A percentile compares a stretch with the other conserved stretches of the same genome.
Evolutionary conservation across 2,113 vertebrate genomes (phyloP).

Genomic region (Dicentrarchus labrax): DNA sequence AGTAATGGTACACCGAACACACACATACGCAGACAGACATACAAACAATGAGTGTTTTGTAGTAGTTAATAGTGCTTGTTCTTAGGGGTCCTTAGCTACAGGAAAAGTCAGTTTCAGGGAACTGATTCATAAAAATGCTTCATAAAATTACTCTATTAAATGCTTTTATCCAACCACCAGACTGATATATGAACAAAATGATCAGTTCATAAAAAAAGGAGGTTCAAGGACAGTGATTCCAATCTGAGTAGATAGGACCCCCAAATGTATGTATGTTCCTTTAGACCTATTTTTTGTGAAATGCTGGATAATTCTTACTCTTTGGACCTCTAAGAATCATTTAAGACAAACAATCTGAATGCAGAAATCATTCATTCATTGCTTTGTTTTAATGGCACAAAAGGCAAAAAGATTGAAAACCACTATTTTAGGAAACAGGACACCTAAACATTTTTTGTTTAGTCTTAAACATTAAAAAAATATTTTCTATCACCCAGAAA

Average conservation of each 20-base stretch:
- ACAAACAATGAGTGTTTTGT: not conserved
- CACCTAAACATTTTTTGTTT: too few species aligned
- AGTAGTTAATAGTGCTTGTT: not conserved
- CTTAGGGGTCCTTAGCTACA: not conserved
- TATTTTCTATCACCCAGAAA: not conserved
- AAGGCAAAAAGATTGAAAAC: not conserved
- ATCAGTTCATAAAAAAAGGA: not conserved
- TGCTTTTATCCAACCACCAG: not conserved
- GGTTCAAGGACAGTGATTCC: not conserved
- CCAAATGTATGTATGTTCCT: too few species aligned
- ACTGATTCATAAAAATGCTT: not conserved
- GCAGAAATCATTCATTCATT: not conserved
- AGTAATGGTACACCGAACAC: not conserved
- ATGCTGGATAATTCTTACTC: not conserved
- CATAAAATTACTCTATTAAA: not conserved
- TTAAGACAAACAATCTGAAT: not conserved
- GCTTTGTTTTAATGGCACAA: not conserved
- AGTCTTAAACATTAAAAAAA: not conserved
- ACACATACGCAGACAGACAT: not conserved
- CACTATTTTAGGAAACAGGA: not conserved
- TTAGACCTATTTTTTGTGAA: not conserved
- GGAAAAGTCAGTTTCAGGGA: not conserved
- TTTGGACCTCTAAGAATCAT: not conserved
- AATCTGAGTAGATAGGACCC: not conserved
- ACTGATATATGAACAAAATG: not conserved